Evolutionary conservation across 2,888 invertebrate genomes (phyloP), one percentile per base, ranked within the genome.

Genomic region (Tyria jacobaeae): DNA sequence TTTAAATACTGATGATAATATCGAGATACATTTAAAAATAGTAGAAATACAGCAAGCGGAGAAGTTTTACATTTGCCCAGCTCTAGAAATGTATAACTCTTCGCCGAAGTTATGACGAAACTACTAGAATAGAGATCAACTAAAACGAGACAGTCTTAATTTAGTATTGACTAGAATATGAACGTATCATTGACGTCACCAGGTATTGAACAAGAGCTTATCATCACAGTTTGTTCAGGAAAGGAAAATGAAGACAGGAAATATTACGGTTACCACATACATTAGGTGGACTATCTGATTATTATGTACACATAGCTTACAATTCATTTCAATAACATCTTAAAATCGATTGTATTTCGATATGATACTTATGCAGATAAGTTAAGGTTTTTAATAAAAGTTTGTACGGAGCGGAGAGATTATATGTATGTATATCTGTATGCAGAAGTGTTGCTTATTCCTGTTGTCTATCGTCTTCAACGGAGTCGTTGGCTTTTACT

Each of bases 41-140:
- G 52, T 70, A 70, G 56, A 60, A 58, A 56, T 71, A 70, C 50
- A 56, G 67, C 48, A 69, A 83, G 87, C 88, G 89, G 88, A 89
- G 84, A 70, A 84, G 86, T 89, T 88, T 82, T 90, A 92, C 93
- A 92, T 92, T 92, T 90, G 77, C 92, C 92, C 93, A 93, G 93
- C 93, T 93, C 88, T 77, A 69, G 81, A 90, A 92, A 92, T 91
- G 91, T 91, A 91, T 72, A 90, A 90, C 86, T 84, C 85, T 88
- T 91, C 89, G 87, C 89, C 66, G 68, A 70, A 79, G 62, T 66
- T 31, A 64, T 56, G 55, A 68, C 62, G 73, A 73, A 75, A 70
- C 70, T 70, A 66, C 58, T 60, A 61, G 64, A 72, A 70, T 70
- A 64, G 60, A 73, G 62, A 75, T 63, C 39, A 72, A 82, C 69